Evolutionary conservation across 2,113 vertebrate genomes (phyloP).

Genomic region (Trochalopteron elliotii): DNA sequence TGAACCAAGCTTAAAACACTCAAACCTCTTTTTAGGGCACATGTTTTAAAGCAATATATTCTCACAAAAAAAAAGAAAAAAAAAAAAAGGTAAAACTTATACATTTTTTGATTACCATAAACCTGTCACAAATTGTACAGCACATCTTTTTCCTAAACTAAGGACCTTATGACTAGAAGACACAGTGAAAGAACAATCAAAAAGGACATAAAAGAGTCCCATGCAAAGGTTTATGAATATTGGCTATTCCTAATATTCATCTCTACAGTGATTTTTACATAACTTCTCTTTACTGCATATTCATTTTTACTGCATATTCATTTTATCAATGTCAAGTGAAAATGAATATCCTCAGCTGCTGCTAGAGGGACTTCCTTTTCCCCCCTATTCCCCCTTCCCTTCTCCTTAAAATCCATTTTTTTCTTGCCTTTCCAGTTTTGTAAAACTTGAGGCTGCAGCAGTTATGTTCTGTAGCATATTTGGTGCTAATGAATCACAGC

Average conservation of each 20-base stretch:
- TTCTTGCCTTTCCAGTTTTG: background rate
- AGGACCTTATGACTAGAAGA: background rate
- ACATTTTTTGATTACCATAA: background rate
- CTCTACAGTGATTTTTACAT: background rate
- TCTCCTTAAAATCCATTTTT: background rate
- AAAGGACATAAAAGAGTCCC: background rate
- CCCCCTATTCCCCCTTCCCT: background rate
- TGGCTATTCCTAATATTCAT: background rate
- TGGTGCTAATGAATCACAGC: constrained; percentile 27
- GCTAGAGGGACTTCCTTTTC: background rate
- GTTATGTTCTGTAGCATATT: background rate
- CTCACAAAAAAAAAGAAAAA: background rate
- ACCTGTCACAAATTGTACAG: background rate
- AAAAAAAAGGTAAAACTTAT: too few species aligned
- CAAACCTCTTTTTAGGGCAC: background rate
- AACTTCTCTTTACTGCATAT: background rate
- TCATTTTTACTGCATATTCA: background rate
- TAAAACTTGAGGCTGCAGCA: background rate
- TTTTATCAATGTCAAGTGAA: background rate
- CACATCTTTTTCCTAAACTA: background rate
- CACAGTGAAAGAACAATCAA: background rate
- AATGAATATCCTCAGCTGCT: background rate
- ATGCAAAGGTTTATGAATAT: background rate
- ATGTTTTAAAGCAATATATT: background rate
- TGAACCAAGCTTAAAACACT: background rate